Evolutionary conservation across 2,113 vertebrate genomes (phyloP).

Genomic region (Rhegmatorhina hoffmannsi): DNA sequence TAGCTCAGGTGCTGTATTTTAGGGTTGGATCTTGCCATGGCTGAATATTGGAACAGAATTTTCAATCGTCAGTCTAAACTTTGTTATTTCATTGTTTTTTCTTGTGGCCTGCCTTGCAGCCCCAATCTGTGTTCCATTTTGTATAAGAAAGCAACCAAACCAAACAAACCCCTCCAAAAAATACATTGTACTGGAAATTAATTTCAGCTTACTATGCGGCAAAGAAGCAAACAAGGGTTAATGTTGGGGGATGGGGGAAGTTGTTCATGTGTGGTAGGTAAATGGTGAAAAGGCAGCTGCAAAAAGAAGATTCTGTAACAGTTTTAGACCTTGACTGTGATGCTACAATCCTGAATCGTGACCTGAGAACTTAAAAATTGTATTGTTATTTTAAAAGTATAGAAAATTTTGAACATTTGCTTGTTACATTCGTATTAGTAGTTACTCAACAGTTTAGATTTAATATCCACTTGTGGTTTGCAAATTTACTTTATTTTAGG

Average conservation of each 20-base stretch:
- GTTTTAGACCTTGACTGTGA: not conserved
- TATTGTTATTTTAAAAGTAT: not conserved
- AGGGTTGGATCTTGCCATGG: not conserved
- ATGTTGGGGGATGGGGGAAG: rapidly evolving
- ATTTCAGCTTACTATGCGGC: not conserved
- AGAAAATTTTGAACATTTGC: not conserved
- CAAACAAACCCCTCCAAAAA: not conserved
- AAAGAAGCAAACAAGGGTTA: not conserved
- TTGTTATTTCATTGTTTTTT: not conserved
- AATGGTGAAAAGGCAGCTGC: not conserved
- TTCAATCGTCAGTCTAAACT: not conserved
- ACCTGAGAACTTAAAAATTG: not conserved
- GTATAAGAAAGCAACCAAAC: not conserved
- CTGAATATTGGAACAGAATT: not conserved
- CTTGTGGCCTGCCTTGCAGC: not conserved
- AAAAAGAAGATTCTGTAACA: not conserved
- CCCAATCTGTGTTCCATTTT: not conserved
- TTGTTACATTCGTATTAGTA: not conserved
- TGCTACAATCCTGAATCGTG: not conserved
- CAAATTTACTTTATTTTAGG: not conserved
- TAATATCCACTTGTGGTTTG: not conserved
- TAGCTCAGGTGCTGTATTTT: not conserved
- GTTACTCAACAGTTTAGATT: not conserved
- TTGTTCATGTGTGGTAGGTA: not conserved
- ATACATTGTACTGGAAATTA: not conserved